These are phyloP conservation scores for Melopsittacus undulatus DNA, from an alignment of 2,797 vertebrate genomes.

Conservation along the genomic window DNA sequence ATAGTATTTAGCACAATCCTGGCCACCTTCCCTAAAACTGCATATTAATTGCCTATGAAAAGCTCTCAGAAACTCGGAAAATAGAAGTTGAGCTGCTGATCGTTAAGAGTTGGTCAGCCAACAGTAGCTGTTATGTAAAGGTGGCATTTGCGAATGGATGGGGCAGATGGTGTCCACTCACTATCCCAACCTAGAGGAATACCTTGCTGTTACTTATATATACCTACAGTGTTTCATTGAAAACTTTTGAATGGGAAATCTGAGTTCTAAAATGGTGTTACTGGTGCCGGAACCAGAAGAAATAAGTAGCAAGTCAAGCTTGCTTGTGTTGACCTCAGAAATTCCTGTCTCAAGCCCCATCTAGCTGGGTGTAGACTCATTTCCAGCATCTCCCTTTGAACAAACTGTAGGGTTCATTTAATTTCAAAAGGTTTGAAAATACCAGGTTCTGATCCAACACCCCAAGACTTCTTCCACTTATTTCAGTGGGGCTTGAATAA, in stretches of 20 bases:
- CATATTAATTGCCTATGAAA: neutral
- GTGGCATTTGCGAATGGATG: neutral
- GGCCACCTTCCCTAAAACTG: neutral
- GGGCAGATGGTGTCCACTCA: neutral
- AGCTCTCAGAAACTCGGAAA: neutral
- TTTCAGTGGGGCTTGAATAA: neutral
- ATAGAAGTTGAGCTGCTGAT: neutral
- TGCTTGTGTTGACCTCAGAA: neutral
- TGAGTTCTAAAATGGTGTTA: neutral
- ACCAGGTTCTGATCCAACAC: neutral
- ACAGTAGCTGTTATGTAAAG: neutral
- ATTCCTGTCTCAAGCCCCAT: neutral
- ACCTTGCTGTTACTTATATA: neutral
- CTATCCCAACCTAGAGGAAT: neutral
- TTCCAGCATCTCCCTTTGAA: neutral
- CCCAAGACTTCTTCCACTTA: slow-evolving; percentile 1
- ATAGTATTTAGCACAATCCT: neutral
- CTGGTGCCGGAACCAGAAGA: neutral
- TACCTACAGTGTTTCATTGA: neutral
- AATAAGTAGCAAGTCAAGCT: neutral
- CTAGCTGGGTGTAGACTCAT: neutral
- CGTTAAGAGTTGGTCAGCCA: neutral
- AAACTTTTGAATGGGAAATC: neutral
- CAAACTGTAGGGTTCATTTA: neutral
- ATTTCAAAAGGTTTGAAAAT: neutral